Evolutionary conservation across 2,113 vertebrate genomes (phyloP), one percentile per base, ranked within the genome.

Genomic region (Pycnonotus jocosus): DNA sequence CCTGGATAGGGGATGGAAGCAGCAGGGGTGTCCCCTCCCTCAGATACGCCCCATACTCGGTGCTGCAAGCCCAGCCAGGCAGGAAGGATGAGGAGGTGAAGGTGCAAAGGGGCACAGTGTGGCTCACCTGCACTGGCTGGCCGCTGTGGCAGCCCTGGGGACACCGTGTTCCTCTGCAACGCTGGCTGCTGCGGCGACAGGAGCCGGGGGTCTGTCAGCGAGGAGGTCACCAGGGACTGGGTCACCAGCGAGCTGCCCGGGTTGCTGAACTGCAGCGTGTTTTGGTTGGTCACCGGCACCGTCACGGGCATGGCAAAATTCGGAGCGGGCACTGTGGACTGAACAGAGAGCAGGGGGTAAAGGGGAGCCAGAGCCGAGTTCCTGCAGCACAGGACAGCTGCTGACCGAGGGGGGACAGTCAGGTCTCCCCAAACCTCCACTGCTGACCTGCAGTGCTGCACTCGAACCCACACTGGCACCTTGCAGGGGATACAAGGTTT

Each of bases 261-360:
- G 96, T 98, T 99, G 98, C 98, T 99, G 98, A 99, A 99, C 95
- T 99, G 99, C 94, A 99, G 98, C 38, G 98, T 97, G 89, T 97
- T 99, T 90, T 99, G 99, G 97, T 98, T 99, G 98, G 98, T 98
- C 96, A 99, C 99, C 6, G 99, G 99, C 93, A 99, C 99, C 60
- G 99, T 99, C 96, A 99, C 99, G 3, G 99, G 99, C 99, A 99
- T 99, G 97, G 99, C 98, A 58, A 99, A 99, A 96, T 99, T 99
- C 15, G 99, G 98, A 68, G 99, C 98, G 35, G 98, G 99, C 96
- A 99, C 98, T 92, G 98, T 87, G 54, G 99, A 99, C 99, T 99
- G 97, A 58, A 96, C 76, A 98, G 82, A 98, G 93, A 96, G 54
- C 25, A 4, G 80, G 28, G 86, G 78, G 47, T 77, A 17, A 56